Percentiles rank a stretch among this genome's conserved stretches.
Conservation (phyloP, 1,140 invertebrate species). For the Brachionus paranguensis region DNA sequence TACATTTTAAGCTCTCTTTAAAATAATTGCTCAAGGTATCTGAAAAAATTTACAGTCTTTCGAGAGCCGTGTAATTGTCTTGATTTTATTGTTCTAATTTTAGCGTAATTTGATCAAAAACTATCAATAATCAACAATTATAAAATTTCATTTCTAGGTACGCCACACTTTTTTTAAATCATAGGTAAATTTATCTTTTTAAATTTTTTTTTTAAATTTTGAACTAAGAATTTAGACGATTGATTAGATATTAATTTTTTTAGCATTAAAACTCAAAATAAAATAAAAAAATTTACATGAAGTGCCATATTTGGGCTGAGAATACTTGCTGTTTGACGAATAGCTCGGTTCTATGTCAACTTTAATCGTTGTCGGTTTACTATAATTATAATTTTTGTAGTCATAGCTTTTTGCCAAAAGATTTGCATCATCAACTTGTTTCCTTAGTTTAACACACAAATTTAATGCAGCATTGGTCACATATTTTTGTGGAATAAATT, state of each 20-base stretch:
- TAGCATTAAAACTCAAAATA: neutral
- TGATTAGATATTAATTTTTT: neutral
- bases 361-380: neutral
- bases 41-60: constrained; percentile 90
- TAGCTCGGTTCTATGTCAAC: neutral
- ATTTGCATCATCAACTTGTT: constrained; percentile 21
- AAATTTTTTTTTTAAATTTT: no score
- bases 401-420: neutral
- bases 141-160: constrained; percentile 43
- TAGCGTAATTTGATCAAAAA: neutral
- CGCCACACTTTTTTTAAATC: constrained; percentile 56
- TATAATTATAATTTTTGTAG: neutral
- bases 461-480: constrained; percentile 48
- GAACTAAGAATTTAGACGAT: neutral
- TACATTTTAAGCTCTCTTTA: constrained; percentile 87
- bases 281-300: neutral
- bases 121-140: neutral
- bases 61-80: constrained; percentile 95
- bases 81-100: constrained; percentile 74
- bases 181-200: constrained; percentile 73
- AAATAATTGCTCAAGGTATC: constrained; percentile 86
- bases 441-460: constrained; percentile 44
- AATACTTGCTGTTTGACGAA: neutral
- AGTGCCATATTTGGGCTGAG: neutral
- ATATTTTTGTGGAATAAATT: constrained; percentile 44